Conservation (phyloP, 2,797 vertebrate species). For the Odontamblyopus rebecca region DNA sequence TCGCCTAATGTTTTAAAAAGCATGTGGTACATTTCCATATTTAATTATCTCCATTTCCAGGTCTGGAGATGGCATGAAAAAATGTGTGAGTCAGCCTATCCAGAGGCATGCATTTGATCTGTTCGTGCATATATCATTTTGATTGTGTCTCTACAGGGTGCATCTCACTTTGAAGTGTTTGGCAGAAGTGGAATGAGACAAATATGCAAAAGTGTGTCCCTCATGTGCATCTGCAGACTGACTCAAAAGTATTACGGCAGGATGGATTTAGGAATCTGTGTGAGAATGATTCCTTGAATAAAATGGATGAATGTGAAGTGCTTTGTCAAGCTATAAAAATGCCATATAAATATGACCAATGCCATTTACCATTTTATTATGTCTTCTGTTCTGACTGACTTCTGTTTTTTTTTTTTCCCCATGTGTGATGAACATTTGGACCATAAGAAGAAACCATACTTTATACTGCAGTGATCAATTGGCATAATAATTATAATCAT, state of each 20-base stretch:
- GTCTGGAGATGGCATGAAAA: slow-evolving; percentile 14
- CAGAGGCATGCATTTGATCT: slow-evolving; percentile 21
- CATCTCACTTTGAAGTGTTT: background rate
- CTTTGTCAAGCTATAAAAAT: background rate
- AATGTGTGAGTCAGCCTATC: slow-evolving; percentile 23
- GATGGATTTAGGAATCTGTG: background rate
- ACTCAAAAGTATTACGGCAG: background rate
- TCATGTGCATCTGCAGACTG: background rate
- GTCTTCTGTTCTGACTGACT: background rate
- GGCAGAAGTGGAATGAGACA: background rate
- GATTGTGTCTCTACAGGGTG: slow-evolving; percentile 24
- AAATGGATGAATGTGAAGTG: background rate
- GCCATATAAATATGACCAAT: background rate
- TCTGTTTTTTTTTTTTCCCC: too few species aligned
- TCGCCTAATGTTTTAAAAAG: slow-evolving; percentile 3
- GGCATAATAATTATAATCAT: too few species aligned
- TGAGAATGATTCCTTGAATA: background rate
- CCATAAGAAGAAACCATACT: too few species aligned
- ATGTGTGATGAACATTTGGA: too few species aligned
- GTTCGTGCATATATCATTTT: slow-evolving; percentile 1
- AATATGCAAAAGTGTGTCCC: slow-evolving; percentile 1
- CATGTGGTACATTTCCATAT: slow-evolving; percentile 4
- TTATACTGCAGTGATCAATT: too few species aligned
- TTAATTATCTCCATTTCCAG: slow-evolving; percentile 15
- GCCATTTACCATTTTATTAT: background rate